phyloP scores from a whole-genome alignment of 2,888 invertebrate species.

The Hemicrepidius hirtus region DNA sequence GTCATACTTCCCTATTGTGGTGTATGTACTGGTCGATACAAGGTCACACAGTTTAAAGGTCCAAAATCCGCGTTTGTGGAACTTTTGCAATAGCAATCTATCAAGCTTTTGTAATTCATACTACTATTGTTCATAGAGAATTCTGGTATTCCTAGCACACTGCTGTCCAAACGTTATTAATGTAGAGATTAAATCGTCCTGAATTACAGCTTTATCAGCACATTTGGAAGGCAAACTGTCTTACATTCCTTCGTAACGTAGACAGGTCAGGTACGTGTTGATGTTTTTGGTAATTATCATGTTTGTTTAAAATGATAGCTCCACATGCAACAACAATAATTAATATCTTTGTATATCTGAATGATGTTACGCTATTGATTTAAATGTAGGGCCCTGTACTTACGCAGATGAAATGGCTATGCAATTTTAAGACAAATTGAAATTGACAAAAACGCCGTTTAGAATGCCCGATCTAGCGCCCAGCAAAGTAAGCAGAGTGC shows the following conservation, averaged over 20 bases:
- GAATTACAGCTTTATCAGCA: constrained; percentile 34
- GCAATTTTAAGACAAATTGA: too few species aligned
- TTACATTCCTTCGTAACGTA: background rate
- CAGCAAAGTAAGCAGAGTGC: too few species aligned
- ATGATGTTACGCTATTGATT: too few species aligned
- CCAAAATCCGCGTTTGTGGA: constrained; percentile 11
- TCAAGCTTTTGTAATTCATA: constrained; percentile 39
- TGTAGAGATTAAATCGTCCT: constrained; percentile 31
- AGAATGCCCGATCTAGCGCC: too few species aligned
- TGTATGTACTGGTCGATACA: background rate
- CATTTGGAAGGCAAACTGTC: constrained; percentile 23
- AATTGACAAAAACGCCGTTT: too few species aligned
- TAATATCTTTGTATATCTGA: too few species aligned
- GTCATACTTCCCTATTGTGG: too few species aligned
- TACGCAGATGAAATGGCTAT: too few species aligned
- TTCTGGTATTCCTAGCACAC: constrained; percentile 35
- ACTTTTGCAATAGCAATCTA: constrained; percentile 41
- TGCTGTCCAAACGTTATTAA: constrained; percentile 40
- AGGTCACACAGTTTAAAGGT: constrained; percentile 11
- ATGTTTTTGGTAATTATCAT: too few species aligned
- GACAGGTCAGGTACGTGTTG: background rate
- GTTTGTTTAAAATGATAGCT: too few species aligned
- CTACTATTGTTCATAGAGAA: constrained; percentile 35
- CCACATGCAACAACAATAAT: too few species aligned
- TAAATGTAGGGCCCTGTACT: too few species aligned